These are phyloP conservation scores for Recurvirostra avosetta DNA, from an alignment of 2,113 vertebrate species.

Conservation along the genomic window DNA sequence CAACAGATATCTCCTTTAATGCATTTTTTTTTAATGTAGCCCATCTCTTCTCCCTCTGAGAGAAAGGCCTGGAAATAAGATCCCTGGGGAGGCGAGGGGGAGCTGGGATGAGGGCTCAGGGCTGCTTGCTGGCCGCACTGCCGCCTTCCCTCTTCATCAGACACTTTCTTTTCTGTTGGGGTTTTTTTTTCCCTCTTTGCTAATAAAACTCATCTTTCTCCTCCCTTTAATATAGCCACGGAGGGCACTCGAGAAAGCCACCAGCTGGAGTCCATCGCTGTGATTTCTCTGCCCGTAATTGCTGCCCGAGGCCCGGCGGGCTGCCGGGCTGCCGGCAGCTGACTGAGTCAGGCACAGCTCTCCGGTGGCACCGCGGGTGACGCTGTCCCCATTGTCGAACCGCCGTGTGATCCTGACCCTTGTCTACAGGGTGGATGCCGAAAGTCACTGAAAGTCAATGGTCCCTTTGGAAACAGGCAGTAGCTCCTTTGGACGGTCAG, in stretches of 20 bases:
- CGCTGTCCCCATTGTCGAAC: fast-evolving
- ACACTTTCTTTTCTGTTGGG: background rate
- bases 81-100: background rate
- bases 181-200: background rate
- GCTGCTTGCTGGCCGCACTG: background rate
- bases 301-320: fast-evolving
- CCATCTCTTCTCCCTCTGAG: background rate
- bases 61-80: background rate
- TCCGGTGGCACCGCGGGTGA: fast-evolving
- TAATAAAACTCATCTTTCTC: background rate
- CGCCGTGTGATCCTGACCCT: background rate
- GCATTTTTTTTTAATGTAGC: background rate
- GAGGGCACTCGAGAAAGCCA: background rate
- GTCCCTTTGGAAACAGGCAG: background rate
- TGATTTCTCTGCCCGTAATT: background rate
- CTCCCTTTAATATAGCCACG: background rate
- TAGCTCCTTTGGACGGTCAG: background rate
- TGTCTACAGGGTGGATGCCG: background rate
- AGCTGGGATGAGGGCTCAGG: background rate
- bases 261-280: background rate
- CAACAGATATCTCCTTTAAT: background rate
- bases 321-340: fast-evolving
- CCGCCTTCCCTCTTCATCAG: background rate
- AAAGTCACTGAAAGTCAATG: background rate
- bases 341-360: background rate